Conservation (phyloP, 2,888 invertebrate species). For the Zelleria hepariella region DNA sequence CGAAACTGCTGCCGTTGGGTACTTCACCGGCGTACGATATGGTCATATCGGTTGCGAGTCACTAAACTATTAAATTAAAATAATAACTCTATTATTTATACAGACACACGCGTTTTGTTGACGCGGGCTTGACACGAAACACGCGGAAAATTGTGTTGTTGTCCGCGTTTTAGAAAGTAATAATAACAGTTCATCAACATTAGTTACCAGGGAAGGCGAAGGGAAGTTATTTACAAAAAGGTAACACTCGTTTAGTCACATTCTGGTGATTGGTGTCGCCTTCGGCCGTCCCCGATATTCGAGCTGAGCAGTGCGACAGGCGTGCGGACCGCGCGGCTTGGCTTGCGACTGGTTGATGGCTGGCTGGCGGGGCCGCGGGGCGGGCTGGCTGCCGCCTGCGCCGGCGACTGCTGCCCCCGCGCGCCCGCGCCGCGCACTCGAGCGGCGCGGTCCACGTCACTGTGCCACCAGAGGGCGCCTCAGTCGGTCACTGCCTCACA, state of each 20-base stretch:
- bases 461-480: slow-evolving; percentile 6
- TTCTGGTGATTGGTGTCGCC: slow-evolving; percentile 55
- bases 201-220: slow-evolving; percentile 49
- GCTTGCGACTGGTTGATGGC: neutral
- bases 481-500: slow-evolving; percentile 32
- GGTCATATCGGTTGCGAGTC: slow-evolving; percentile 76
- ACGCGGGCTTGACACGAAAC: slow-evolving; percentile 55
- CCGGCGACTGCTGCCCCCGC: slow-evolving; percentile 11
- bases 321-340: slow-evolving; percentile 19
- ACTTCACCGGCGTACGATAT: slow-evolving; percentile 92
- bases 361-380: slow-evolving; percentile 10
- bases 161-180: slow-evolving; percentile 58
- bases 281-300: slow-evolving; percentile 44
- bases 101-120: slow-evolving; percentile 64
- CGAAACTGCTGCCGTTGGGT: slow-evolving; percentile 92
- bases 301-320: slow-evolving; percentile 23
- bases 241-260: slow-evolving; percentile 58
- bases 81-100: slow-evolving; percentile 34
- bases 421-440: slow-evolving; percentile 10
- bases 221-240: slow-evolving; percentile 42
- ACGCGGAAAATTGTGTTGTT: slow-evolving; percentile 63
- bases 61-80: slow-evolving; percentile 52
- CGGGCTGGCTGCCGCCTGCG: slow-evolving; percentile 11
- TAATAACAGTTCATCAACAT: slow-evolving; percentile 52
- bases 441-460: slow-evolving; percentile 20